These are phyloP conservation scores for Archaeoteleia sp. DNA, from an alignment of 2,888 invertebrate genomes.

Conservation along the genomic window DNA sequence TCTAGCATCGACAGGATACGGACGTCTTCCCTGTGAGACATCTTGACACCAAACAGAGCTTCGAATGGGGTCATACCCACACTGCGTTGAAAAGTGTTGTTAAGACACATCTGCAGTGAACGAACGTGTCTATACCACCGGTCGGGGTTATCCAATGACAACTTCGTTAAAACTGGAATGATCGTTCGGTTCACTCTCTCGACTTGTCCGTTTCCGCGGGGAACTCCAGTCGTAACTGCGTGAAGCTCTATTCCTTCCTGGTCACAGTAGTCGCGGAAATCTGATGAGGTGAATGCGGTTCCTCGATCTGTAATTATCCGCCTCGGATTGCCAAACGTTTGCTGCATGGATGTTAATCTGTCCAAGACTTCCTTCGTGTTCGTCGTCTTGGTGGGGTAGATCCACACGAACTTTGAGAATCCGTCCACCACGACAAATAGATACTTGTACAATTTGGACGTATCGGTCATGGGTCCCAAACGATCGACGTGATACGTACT, in stretches of 20 bases:
- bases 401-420: conserved; percentile 39
- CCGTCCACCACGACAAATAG: conserved; percentile 31
- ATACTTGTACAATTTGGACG: conserved; percentile 30
- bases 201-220: no score
- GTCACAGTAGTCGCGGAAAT: conserved; percentile 34
- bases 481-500: conserved; percentile 37
- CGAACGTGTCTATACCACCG: conserved; percentile 51
- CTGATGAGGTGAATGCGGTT: conserved; percentile 30
- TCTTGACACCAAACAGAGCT: no score
- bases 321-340: conserved; percentile 36
- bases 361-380: conserved; percentile 23
- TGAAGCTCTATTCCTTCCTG: conserved; percentile 30
- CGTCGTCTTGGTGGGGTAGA: conserved; percentile 37
- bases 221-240: no score
- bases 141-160: conserved; percentile 33
- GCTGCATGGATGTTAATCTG: conserved; percentile 17
- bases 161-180: conserved; percentile 50
- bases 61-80: conserved; percentile 52
- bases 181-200: no score
- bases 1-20: no score
- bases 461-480: conserved; percentile 24
- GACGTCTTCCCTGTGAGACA: no score
- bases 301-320: conserved; percentile 40
- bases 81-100: conserved; percentile 48
- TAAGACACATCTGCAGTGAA: conserved; percentile 43